Evolutionary conservation across 2,797 vertebrate species (phyloP).

Genomic region (Pagetopsis macropterus): DNA sequence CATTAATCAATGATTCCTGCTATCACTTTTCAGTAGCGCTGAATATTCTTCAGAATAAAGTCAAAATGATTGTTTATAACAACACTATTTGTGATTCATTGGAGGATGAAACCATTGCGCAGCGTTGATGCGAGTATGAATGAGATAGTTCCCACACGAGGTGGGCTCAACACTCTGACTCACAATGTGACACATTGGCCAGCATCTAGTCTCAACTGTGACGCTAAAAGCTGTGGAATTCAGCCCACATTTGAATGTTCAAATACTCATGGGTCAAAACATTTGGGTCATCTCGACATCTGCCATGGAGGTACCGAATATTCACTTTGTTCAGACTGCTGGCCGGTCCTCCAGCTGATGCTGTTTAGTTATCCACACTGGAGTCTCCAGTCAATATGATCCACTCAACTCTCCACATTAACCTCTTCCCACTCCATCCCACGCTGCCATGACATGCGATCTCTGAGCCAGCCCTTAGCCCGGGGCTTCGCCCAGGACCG

Average conservation of each 20-base stretch:
- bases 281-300: conserved; percentile 3
- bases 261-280: not conserved
- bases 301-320: not conserved
- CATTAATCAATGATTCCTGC: not conserved
- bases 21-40: not conserved
- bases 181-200: conserved; percentile 55
- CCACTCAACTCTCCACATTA: conserved; percentile 48
- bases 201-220: conserved; percentile 26
- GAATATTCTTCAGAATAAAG: conserved; percentile 28
- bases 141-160: conserved; percentile 52
- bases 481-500: conserved; percentile 54
- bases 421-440: conserved; percentile 48
- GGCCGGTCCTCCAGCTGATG: conserved; percentile 14
- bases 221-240: conserved; percentile 14
- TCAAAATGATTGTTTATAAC: conserved; percentile 31
- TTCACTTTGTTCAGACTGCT: not conserved
- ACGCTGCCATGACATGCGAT: conserved; percentile 44
- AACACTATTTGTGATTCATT: conserved; percentile 39
- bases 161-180: conserved; percentile 64
- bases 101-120: conserved; percentile 35
- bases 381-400: conserved; percentile 24
- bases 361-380: conserved; percentile 16
- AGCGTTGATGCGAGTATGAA: conserved; percentile 43
- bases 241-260: conserved; percentile 14
- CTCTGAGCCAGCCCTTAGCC: conserved; percentile 49